A percentile compares a stretch with the other conserved stretches of the same genome.
phyloP scores from a whole-genome alignment of 2,113 vertebrate species.

The Pterocles burchelli region DNA sequence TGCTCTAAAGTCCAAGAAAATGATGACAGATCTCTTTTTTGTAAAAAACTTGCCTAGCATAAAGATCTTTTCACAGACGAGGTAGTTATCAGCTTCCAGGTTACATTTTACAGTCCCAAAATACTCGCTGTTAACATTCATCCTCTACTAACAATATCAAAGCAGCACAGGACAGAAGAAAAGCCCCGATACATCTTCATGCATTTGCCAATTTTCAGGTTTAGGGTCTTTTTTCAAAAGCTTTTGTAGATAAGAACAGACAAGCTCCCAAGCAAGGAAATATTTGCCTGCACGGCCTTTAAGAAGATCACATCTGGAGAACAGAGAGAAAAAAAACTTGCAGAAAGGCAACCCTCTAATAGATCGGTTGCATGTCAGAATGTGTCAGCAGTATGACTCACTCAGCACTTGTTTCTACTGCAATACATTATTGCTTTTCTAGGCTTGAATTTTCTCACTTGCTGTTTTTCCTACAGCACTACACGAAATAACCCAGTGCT shows the following conservation, averaged over 20 bases:
- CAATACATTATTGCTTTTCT: conserved; percentile 20
- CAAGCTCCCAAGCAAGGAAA: not conserved
- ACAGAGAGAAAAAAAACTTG: not conserved
- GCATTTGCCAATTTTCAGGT: not conserved
- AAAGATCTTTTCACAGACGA: not conserved
- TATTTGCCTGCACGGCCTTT: not conserved
- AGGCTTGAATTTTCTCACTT: conserved; percentile 26
- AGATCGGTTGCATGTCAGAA: not conserved
- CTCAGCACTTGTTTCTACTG: not conserved
- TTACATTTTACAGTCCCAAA: not conserved
- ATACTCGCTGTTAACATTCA: not conserved
- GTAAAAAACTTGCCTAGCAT: not conserved
- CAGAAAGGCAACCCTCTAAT: not conserved
- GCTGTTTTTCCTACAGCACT: not conserved
- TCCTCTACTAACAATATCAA: not conserved
- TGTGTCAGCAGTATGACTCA: not conserved
- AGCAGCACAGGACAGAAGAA: not conserved
- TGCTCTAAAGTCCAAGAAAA: not conserved
- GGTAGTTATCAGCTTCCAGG: not conserved
- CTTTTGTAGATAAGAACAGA: not conserved
- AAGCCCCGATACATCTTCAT: not conserved
- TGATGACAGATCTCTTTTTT: not conserved
- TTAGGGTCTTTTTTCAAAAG: not conserved
- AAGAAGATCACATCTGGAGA: not conserved
- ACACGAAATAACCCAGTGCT: not conserved